Evolutionary conservation across 2,888 invertebrate species (phyloP), one percentile per base, ranked within the genome.

Genomic region (Cheilosia grossa): DNA sequence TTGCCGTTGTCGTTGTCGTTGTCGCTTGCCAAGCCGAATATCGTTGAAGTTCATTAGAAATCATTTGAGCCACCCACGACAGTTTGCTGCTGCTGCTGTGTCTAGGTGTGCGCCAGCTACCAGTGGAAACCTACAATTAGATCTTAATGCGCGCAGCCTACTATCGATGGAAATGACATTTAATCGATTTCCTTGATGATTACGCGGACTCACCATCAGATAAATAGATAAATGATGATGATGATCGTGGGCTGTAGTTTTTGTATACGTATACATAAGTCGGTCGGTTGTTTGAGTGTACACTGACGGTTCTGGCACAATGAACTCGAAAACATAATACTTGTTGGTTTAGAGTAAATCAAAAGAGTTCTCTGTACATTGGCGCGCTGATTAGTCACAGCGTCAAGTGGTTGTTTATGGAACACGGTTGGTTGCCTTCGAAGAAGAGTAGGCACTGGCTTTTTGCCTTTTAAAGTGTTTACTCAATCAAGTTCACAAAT

Each of bases 131-230:
- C 61, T 61, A 63, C 82, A 82, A 66, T 69, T 64, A 59, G 79
- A 70, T 80, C 66, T 74, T 37, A 30, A 66, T 63, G 56, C 37
- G 56, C 59, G 56, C 59, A 66, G 54, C 83, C 70, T 75, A 83
- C 83, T 83, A 80, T 80, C 79, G 59, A 66, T 70, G 53, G 74
- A 54, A 83, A 83, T 79, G 83, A 79, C 83, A 74, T 70, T 79
- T 64, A 80, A 83, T 80, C 83, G 70, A 80, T 83, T 83, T 83
- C 80, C 80, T 64, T 75, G 80, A 70, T 83, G 80, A 83, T 83
- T 72, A 80, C 74, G 64, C 74, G 53, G 21, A 69, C 73, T 58
- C 44, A 66, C 42, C 82, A 82, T 61, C 58, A 56, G 67, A 67
- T 51, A 64, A 53, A 64, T 51, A 53, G 64, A 82, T 59, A 58